Percentiles rank a stretch among this genome's conserved stretches.
These are phyloP conservation scores for Turritopsis rubra DNA, from an alignment of 30 jellyfish, hydroid and myxozoan genomes.

Conservation along the genomic window DNA sequence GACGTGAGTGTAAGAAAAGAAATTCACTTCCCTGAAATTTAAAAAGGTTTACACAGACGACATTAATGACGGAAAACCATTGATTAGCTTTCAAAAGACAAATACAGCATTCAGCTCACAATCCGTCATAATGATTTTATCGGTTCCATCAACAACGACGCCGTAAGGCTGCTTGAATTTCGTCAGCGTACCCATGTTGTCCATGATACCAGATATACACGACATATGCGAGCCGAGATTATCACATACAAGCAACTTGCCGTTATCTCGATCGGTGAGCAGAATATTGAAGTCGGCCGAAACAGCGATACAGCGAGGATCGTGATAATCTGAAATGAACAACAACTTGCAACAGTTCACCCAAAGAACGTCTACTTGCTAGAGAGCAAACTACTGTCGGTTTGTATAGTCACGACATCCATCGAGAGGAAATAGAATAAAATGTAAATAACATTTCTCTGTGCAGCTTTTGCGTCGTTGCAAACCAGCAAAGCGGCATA, in stretches of 20 bases:
- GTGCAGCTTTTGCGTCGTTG: too few species aligned
- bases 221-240: not conserved
- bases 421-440: too few species aligned
- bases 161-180: constrained; percentile 25
- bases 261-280: constrained; percentile 24
- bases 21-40: too few species aligned
- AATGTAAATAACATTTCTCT: too few species aligned
- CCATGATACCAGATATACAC: constrained; percentile 16
- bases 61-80: not conserved
- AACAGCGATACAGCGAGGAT: constrained; percentile 18
- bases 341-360: not conserved
- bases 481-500: too few species aligned
- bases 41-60: not conserved
- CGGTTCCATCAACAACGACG: constrained; percentile 25
- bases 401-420: too few species aligned
- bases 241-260: not conserved
- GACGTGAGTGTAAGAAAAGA: too few species aligned
- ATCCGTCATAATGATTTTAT: constrained; percentile 12
- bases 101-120: constrained; percentile 12
- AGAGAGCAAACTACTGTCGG: too few species aligned
- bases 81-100: not conserved
- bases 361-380: too few species aligned
- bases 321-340: not conserved
- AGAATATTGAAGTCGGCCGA: constrained; percentile 1
- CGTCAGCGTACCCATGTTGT: not conserved